Conservation (phyloP, 2,888 invertebrate genomes). For the Aethes cnicana region DNA sequence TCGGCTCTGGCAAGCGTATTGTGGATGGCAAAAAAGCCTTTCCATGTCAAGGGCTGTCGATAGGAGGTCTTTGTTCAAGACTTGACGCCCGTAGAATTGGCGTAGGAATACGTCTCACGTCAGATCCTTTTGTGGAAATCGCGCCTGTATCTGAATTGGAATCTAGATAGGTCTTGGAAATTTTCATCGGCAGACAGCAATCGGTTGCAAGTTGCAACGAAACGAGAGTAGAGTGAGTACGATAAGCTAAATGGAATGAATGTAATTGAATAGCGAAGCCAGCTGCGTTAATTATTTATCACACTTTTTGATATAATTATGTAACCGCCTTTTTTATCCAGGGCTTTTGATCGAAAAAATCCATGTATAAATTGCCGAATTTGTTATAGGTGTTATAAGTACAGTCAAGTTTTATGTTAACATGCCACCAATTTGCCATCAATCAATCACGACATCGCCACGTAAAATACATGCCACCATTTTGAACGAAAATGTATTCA, state of each 20-base stretch:
- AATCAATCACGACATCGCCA: slow-evolving; percentile 37
- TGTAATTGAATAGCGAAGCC: no score
- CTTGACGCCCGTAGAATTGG: slow-evolving; percentile 33
- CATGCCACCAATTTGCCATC: slow-evolving; percentile 35
- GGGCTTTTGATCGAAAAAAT: no score
- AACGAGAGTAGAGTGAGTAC: no score
- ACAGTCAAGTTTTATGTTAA: background rate
- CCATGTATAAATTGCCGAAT: no score
- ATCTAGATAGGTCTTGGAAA: no score
- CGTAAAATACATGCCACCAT: slow-evolving; percentile 6
- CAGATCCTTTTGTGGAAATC: background rate
- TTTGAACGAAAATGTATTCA: slow-evolving; percentile 1
- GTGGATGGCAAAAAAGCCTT: slow-evolving; percentile 74
- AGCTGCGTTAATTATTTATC: no score
- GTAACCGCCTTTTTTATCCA: no score
- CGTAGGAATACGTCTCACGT: slow-evolving; percentile 20
- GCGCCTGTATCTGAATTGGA: slow-evolving; percentile 1
- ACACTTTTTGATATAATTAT: no score
- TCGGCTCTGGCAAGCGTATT: slow-evolving; percentile 59
- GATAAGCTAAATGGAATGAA: no score
- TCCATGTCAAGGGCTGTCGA: slow-evolving; percentile 75
- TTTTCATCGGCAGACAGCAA: no score
- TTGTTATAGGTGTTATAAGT: no score
- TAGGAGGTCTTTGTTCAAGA: slow-evolving; percentile 68
- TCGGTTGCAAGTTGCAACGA: no score